Percentiles rank a stretch among this genome's conserved stretches.
Evolutionary conservation across 2,888 invertebrate genomes (phyloP).

Genomic region (Agonopterix arenella): DNA sequence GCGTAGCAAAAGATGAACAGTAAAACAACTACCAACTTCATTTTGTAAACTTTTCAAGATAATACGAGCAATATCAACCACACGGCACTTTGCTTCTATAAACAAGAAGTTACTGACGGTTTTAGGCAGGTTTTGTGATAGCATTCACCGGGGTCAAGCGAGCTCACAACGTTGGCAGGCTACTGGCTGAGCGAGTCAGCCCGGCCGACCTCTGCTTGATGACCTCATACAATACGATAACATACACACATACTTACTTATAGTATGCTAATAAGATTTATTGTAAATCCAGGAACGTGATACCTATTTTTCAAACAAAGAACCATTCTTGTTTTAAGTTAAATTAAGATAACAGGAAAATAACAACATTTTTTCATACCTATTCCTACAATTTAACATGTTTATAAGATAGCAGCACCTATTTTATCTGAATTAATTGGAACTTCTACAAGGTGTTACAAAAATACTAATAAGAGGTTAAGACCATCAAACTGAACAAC

Average conservation of each 20-base stretch:
- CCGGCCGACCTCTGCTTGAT: slow-evolving; percentile 5
- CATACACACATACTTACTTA: not conserved
- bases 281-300: no score
- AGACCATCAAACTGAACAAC: no score
- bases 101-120: not conserved
- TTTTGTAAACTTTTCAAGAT: slow-evolving; percentile 17
- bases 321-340: no score
- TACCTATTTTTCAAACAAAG: no score
- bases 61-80: slow-evolving; percentile 11
- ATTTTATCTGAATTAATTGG: no score
- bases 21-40: slow-evolving; percentile 48
- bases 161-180: not conserved
- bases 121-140: not conserved
- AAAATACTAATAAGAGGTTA: no score
- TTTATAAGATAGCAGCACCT: no score
- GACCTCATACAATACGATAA: slow-evolving; percentile 7
- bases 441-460: no score
- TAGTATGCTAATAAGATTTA: not conserved
- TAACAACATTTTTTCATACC: no score
- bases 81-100: slow-evolving; percentile 4
- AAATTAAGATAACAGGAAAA: no score
- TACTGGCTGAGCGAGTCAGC: not conserved
- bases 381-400: no score
- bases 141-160: slow-evolving; percentile 23
- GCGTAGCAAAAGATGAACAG: slow-evolving; percentile 43